Evolutionary conservation across 2,888 invertebrate species (phyloP), one percentile per base, ranked within the genome.

Genomic region (Alloscopus bannaensis): DNA sequence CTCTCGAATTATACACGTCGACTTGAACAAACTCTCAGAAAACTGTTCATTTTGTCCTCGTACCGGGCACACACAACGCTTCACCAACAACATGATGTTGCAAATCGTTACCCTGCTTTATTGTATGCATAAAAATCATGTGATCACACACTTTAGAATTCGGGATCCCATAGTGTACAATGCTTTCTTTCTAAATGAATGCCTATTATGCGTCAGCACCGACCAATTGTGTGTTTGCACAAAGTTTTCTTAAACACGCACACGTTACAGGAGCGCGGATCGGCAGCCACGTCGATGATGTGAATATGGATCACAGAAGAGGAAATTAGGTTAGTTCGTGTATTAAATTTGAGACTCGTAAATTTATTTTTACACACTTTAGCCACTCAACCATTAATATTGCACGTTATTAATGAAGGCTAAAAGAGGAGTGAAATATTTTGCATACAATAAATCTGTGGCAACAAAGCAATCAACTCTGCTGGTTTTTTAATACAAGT

Each of bases 241-340:
- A n/a, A n/a, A n/a, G n/a, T n/a, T n/a, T n/a, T n/a, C n/a, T n/a
- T n/a, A n/a, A 45, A 45, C 45, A n/a, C n/a, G 45, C n/a, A 45
- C 8, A 18, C 13, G 36, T 36, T 36, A 36, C 36, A 36, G 36
- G 36, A 36, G 6, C 13, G 36, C 36, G 6, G n/a, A 45, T 36
- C 6, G 52, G 52, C n/a, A n/a, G n/a, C n/a, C n/a, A 55, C 28
- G 26, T 2, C 2, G 36, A 36, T 36, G 36, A 45, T 26, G 22
- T 55, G 55, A 1, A 55, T 16, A 6, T 50, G 16, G 24, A n/a
- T 55, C 55, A 28, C 28, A 24, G 4, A 55, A 50, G 28, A 28
- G 55, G 55, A 68, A 68, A 68, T 68, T 68, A 68, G 68, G 68
- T 68, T 68, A 68, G 52, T 68, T 68, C 55, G 28, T 50, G 40